These are phyloP conservation scores for Catocala fraxini DNA, from an alignment of 2,888 invertebrate genomes.

Conservation along the genomic window DNA sequence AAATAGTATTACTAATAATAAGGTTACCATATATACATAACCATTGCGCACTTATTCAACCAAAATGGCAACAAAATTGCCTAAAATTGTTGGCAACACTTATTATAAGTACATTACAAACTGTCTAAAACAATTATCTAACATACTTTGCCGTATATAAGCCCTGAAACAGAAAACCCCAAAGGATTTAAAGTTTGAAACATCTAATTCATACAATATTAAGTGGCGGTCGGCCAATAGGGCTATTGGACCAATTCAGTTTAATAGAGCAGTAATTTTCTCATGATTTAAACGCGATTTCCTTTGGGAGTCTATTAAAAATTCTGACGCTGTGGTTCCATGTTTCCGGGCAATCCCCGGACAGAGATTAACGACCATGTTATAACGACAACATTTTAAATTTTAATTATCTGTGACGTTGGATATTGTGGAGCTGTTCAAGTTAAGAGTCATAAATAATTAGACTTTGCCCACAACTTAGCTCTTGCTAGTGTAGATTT, in stretches of 20 bases:
- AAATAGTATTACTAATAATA: no score
- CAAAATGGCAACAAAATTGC: no score
- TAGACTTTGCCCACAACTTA: no score
- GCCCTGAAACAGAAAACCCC: slow-evolving; percentile 4
- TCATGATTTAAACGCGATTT: slow-evolving; percentile 15
- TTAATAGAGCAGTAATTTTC: slow-evolving; percentile 19
- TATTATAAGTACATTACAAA: no score
- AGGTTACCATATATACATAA: no score
- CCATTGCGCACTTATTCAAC: no score
- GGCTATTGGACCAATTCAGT: slow-evolving; percentile 19
- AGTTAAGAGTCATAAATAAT: no score
- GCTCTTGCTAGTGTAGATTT: no score
- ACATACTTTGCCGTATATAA: neutral
- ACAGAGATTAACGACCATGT: slow-evolving; percentile 1
- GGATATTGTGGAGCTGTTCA: no score
- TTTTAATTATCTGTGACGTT: no score
- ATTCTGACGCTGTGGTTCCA: slow-evolving; percentile 3
- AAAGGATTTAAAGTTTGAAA: slow-evolving; percentile 28
- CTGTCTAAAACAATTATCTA: no score
- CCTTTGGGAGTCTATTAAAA: slow-evolving; percentile 23
- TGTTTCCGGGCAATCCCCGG: neutral
- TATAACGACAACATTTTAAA: neutral
- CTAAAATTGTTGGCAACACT: no score
- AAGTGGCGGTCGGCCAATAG: slow-evolving; percentile 9
- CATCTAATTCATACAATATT: slow-evolving; percentile 35